Percentiles rank a stretch among this genome's conserved stretches.
These are phyloP conservation scores for Ispidina lecontei DNA, from an alignment of 2,797 vertebrate genomes.

Conservation along the genomic window DNA sequence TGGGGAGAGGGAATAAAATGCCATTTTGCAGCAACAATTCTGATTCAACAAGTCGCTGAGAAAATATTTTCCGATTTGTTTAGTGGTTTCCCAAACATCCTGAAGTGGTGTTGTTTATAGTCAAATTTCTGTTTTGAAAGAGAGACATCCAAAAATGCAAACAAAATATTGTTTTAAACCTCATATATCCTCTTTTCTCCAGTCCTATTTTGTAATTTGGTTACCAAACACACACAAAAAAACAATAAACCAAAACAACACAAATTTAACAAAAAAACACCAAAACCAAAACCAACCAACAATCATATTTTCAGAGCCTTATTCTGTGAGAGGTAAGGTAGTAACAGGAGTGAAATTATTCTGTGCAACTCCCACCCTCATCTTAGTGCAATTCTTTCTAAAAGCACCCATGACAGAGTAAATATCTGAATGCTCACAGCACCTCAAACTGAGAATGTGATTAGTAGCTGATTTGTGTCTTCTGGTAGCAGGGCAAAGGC, in stretches of 20 bases:
- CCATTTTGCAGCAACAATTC: neutral
- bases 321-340: neutral
- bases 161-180: constrained; percentile 18
- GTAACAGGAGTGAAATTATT: neutral
- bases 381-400: neutral
- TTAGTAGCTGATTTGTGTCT: constrained; percentile 48
- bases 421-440: neutral
- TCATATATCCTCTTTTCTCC: neutral
- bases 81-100: neutral
- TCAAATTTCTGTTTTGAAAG: constrained; percentile 11
- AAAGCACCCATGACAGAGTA: constrained; percentile 19
- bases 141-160: constrained; percentile 13
- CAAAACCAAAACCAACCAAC: neutral
- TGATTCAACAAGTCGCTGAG: neutral
- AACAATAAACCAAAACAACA: neutral
- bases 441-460: neutral
- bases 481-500: neutral
- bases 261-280: no score
- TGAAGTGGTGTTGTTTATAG: neutral
- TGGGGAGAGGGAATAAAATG: neutral
- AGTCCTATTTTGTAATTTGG: neutral
- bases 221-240: neutral
- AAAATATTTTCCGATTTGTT: neutral
- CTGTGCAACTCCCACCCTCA: neutral
- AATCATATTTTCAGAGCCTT: neutral